Evolutionary conservation across 2,113 vertebrate genomes (phyloP).

Genomic region (Melanostigma gelatinosum): DNA sequence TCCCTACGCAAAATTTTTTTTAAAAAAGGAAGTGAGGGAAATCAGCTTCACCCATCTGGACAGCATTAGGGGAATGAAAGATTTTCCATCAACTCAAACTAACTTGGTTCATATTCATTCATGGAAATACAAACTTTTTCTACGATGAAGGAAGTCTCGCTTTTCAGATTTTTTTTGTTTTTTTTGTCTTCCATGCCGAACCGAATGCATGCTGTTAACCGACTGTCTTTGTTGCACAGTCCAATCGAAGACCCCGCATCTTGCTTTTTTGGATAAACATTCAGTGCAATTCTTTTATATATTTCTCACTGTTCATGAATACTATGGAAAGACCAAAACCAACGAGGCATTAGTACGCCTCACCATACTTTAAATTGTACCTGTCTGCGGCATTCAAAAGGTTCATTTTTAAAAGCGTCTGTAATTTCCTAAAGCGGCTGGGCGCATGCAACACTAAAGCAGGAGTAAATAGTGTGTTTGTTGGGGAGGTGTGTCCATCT

Average conservation of each 20-base stretch:
- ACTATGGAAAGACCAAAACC: background rate
- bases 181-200: no score
- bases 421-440: no score
- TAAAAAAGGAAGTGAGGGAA: background rate
- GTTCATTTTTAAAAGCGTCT: background rate
- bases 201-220: background rate
- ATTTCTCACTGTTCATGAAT: background rate
- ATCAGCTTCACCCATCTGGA: conserved; percentile 48
- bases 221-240: no score
- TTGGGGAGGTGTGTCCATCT: background rate
- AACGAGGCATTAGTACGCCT: no score
- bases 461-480: background rate
- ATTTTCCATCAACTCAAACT: conserved; percentile 10
- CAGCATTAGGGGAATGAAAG: conserved; percentile 34
- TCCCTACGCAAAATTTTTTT: background rate
- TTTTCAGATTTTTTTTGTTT: background rate
- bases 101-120: conserved; percentile 12
- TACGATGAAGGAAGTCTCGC: background rate
- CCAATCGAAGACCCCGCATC: background rate
- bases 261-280: background rate
- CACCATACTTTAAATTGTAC: background rate
- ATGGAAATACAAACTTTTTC: conserved; percentile 2
- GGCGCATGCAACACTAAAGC: background rate
- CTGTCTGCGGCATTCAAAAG: background rate
- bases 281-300: background rate